These are phyloP conservation scores for Morone chrysops DNA, from an alignment of 2,113 vertebrate genomes.

Conservation along the genomic window DNA sequence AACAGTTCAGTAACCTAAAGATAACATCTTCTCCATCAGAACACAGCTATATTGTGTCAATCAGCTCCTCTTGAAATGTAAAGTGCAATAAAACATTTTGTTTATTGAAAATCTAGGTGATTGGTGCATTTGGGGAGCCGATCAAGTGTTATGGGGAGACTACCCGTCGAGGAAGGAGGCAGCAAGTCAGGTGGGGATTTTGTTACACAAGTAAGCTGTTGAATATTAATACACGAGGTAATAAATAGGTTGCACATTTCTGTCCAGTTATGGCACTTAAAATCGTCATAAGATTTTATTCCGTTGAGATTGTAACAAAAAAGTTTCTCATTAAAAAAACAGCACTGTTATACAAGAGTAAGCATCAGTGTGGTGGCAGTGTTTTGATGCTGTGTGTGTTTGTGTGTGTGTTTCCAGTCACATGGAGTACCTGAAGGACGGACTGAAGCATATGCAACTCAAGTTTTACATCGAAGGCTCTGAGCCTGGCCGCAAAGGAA, in stretches of 20 bases:
- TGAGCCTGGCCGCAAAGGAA: slow-evolving; percentile 90
- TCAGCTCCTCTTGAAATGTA: background rate
- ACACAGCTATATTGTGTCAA: background rate
- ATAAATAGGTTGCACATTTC: background rate
- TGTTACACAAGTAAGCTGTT: background rate
- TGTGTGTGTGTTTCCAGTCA: slow-evolving; percentile 72
- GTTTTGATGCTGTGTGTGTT: background rate
- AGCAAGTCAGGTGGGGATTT: slow-evolving; percentile 89
- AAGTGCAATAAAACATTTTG: background rate
- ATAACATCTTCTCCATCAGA: background rate
- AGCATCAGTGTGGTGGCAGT: background rate
- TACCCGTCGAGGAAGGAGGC: slow-evolving; percentile 92
- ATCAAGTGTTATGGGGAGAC: slow-evolving; percentile 93
- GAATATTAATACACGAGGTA: background rate
- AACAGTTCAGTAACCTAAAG: background rate
- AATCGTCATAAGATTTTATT: too few species aligned
- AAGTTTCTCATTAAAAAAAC: background rate
- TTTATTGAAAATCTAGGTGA: slow-evolving; percentile 82
- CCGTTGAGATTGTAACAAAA: background rate
- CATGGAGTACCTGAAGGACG: slow-evolving; percentile 89
- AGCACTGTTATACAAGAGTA: background rate
- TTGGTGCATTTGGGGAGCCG: slow-evolving; percentile 92
- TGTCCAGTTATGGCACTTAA: background rate
- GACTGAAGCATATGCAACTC: slow-evolving; percentile 89
- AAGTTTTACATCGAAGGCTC: slow-evolving; percentile 98